phyloP scores from a whole-genome alignment of 2,113 vertebrate genomes.

The Neoarius graeffei region DNA sequence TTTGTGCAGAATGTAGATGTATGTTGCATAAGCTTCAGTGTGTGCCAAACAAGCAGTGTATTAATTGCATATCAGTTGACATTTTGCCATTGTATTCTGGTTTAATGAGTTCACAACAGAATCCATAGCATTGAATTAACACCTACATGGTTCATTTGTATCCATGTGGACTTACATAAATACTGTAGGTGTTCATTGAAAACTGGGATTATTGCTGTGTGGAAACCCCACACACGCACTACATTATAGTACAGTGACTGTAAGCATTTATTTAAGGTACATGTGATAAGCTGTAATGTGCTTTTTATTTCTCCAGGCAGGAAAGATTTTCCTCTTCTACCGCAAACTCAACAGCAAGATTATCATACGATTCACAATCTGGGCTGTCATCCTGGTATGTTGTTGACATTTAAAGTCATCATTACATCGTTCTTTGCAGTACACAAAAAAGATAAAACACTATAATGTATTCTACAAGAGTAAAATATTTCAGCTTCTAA shows the following conservation, averaged over 20 bases:
- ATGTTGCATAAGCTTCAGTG: background rate
- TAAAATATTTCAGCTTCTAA: background rate
- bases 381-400: slow-evolving; percentile 81
- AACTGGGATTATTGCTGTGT: background rate
- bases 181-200: background rate
- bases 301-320: slow-evolving; percentile 66
- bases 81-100: background rate
- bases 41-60: background rate
- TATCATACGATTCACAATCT: slow-evolving; percentile 77
- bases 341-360: slow-evolving; percentile 66
- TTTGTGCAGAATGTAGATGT: slow-evolving; percentile 1
- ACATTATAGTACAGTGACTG: background rate
- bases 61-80: background rate
- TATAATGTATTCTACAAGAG: background rate
- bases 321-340: slow-evolving; percentile 77
- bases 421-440: background rate
- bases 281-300: background rate
- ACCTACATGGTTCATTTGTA: slow-evolving; percentile 22
- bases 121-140: slow-evolving; percentile 8
- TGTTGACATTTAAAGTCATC: slow-evolving; percentile 9
- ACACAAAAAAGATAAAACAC: background rate
- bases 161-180: background rate
- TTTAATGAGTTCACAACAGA: slow-evolving; percentile 3
- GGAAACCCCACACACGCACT: background rate
- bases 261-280: background rate